These are phyloP conservation scores for Jacana jacana DNA, from an alignment of 2,113 vertebrate species.

Conservation along the genomic window DNA sequence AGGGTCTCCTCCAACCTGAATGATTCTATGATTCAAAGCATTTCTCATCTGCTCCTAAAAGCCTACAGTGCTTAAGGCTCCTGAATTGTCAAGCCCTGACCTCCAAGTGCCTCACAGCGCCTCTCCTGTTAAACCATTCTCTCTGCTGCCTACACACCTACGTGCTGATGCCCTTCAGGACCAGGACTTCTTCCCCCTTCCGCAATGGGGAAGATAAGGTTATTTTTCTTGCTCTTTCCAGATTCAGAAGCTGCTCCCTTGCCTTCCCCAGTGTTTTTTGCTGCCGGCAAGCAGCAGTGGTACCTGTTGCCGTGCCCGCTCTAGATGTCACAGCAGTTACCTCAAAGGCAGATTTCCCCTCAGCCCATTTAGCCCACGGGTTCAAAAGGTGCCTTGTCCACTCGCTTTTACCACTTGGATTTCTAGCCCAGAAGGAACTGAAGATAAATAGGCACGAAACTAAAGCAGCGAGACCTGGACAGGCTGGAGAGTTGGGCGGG, in stretches of 20 bases:
- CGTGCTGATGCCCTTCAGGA: background rate
- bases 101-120: background rate
- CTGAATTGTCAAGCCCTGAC: background rate
- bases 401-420: background rate
- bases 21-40: too few relatives aligned
- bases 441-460: background rate
- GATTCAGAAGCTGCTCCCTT: background rate
- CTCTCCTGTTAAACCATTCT: background rate
- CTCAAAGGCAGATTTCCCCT: background rate
- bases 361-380: fast-evolving
- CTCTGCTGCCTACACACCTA: background rate
- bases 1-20: too few relatives aligned
- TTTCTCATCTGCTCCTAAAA: background rate
- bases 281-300: fast-evolving
- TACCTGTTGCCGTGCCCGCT: background rate
- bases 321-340: background rate
- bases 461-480: too few relatives aligned
- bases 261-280: background rate
- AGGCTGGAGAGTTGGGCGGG: too few relatives aligned
- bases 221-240: background rate
- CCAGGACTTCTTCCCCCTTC: background rate
- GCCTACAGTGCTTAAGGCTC: background rate
- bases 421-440: background rate
- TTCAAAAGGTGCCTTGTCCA: background rate
- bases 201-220: background rate